Evolutionary conservation across 2,113 vertebrate species (phyloP).

Genomic region (Globicephala melas): DNA sequence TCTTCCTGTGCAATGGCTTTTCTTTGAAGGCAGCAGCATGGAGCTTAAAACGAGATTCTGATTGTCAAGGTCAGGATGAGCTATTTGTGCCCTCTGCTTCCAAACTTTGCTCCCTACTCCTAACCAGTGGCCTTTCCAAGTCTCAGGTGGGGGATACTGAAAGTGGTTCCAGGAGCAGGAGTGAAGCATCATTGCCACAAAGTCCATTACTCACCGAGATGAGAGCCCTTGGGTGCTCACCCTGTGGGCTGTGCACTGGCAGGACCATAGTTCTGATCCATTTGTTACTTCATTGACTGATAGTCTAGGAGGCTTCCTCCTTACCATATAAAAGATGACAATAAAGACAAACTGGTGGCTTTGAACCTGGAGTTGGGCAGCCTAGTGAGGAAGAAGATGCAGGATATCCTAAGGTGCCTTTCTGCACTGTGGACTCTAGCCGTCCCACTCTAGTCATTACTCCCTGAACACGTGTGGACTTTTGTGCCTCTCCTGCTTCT

Average conservation of each 20-base stretch:
- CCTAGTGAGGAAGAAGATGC: not conserved
- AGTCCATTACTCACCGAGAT: not conserved
- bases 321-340: not conserved
- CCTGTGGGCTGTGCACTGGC: not conserved
- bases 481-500: not conserved
- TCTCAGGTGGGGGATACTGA: not conserved
- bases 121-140: not conserved
- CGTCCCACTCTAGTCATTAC: fast-evolving
- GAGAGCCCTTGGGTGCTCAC: fast-evolving
- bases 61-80: not conserved
- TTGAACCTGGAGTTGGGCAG: not conserved
- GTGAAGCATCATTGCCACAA: not conserved
- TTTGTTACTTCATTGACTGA: not conserved
- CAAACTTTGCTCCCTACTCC: not conserved
- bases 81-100: not conserved
- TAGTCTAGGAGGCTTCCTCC: not conserved
- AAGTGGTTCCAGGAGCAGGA: not conserved
- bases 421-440: not conserved
- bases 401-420: not conserved
- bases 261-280: not conserved
- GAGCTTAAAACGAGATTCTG: not conserved
- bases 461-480: not conserved
- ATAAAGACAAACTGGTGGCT: not conserved
- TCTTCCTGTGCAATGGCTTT: not conserved
- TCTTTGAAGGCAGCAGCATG: not conserved